Evolutionary conservation across 2,888 invertebrate genomes (phyloP).

Genomic region (Drosophila demipolita): DNA sequence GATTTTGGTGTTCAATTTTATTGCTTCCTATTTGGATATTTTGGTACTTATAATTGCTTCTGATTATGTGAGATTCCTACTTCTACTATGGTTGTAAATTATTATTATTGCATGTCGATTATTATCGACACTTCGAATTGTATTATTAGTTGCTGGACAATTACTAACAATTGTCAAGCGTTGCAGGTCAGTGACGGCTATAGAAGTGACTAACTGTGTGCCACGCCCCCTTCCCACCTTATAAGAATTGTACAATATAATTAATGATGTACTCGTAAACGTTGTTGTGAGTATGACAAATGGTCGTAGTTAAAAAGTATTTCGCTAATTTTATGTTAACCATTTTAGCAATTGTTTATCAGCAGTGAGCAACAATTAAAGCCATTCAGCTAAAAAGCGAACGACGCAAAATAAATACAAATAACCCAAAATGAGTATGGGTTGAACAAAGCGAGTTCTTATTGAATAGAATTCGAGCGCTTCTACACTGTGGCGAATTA

Average conservation of each 20-base stretch:
- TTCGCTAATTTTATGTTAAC: conserved; percentile 24
- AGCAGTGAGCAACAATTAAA: conserved; percentile 41
- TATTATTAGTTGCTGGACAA: not conserved
- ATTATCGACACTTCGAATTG: not conserved
- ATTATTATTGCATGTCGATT: not conserved
- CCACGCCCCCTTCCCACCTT: conserved; percentile 18
- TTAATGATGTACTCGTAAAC: conserved; percentile 3
- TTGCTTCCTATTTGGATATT: too few species aligned
- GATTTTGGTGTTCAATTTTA: not conserved
- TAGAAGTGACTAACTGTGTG: conserved; percentile 8
- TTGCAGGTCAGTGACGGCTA: conserved; percentile 58
- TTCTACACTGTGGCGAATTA: not conserved
- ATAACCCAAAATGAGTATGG: conserved; percentile 19
- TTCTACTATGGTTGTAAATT: not conserved
- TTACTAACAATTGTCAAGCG: conserved; percentile 7
- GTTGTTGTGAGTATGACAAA: conserved; percentile 43
- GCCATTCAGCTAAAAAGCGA: conserved; percentile 17
- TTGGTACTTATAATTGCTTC: not conserved
- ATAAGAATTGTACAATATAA: conserved; percentile 3
- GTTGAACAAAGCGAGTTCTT: conserved; percentile 32
- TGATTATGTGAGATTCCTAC: not conserved
- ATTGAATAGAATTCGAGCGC: conserved; percentile 13
- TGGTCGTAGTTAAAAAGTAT: conserved; percentile 22
- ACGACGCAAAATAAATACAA: conserved; percentile 47
- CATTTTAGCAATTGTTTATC: conserved; percentile 49